Percentiles rank a stretch among this genome's conserved stretches.
Conservation (phyloP, 1,140 invertebrate species). For the Nautilus pompilius region DNA sequence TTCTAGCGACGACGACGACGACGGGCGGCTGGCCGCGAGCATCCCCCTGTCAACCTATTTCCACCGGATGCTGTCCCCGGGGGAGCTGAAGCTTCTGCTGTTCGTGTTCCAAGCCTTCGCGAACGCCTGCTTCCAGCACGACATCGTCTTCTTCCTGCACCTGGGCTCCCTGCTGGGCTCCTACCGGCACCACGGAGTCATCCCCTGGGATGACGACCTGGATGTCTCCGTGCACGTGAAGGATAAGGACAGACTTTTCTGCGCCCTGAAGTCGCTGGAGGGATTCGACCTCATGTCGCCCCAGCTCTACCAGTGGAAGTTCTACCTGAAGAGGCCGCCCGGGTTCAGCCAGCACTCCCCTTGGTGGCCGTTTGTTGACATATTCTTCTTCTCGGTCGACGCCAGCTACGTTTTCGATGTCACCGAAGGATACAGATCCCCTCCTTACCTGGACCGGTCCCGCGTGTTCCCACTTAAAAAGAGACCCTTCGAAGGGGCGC, state of each 20-base stretch:
- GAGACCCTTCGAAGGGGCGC: conserved; percentile 13
- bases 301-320: conserved; percentile 22
- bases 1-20: no score
- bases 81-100: no score
- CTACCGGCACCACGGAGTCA: conserved; percentile 28
- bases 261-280: conserved; percentile 11
- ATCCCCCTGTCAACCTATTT: no score
- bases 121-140: no score
- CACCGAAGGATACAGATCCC: conserved; percentile 5
- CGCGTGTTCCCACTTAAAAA: conserved; percentile 16
- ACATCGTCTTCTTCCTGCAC: no score
- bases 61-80: no score
- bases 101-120: no score
- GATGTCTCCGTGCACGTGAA: conserved; percentile 22
- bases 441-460: not conserved
- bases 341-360: conserved; percentile 6
- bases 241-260: conserved; percentile 10
- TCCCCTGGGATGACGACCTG: conserved; percentile 38
- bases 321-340: conserved; percentile 10
- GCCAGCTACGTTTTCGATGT: conserved; percentile 18
- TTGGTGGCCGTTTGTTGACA: conserved; percentile 25
- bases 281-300: conserved; percentile 11
- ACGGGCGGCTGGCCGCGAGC: no score
- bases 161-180: no score
- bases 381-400: conserved; percentile 24